Base-by-base conservation (phyloP, 2,888 invertebrate genomes). In the Platerodrilus igneus region DNA sequence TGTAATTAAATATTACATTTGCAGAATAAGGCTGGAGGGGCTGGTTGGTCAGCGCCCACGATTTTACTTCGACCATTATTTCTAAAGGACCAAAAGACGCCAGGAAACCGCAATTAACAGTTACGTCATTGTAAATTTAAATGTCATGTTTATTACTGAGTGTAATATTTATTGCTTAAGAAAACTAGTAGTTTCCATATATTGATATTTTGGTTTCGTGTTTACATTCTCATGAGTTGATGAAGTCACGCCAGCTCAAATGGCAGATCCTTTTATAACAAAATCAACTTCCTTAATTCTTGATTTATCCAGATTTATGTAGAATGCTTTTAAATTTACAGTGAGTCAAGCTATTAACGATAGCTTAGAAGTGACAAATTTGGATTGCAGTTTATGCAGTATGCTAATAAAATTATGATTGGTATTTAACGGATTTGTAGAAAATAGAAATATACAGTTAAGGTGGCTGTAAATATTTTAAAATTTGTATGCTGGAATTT, bases 31-130 rank as follows among this genome's bases (percentile, higher is more conserved):
- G 47, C 27, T 29, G 45, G 45, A 53, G 53, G 55, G 55, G 59
- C n/a, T n/a, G n/a, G 59, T 47, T 52, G 59, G 57, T 45, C 51
- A 48, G 47, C 54, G 53, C 58, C 58, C 47, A 57, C 56, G 48
- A 38, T 47, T 48, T 53, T 51, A 51, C 53, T 52, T 52, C 51
- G 42, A 41, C 41, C 28, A 36, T 33, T 46, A 39, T n/a, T n/a
- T n/a, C n/a, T 15, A 10, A 9, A 46, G 32, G 40, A 10, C 35
- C 11, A 33, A 22, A 38, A 38, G 28, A 28, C 33, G 22, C 39
- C 39, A 39, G 34, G 33, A n/a, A 39, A 39, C 27, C 15, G 27
- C 22, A 39, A 32, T 31, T 23, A 30, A 39, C 18, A 10, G 17
- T 28, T 32, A 39, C 39, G 39, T 39, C 39, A 39, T 32, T 17